Evolutionary conservation across 2,888 invertebrate genomes (phyloP), one percentile per base, ranked within the genome.

Genomic region (Synanthedon andrenaeformis): DNA sequence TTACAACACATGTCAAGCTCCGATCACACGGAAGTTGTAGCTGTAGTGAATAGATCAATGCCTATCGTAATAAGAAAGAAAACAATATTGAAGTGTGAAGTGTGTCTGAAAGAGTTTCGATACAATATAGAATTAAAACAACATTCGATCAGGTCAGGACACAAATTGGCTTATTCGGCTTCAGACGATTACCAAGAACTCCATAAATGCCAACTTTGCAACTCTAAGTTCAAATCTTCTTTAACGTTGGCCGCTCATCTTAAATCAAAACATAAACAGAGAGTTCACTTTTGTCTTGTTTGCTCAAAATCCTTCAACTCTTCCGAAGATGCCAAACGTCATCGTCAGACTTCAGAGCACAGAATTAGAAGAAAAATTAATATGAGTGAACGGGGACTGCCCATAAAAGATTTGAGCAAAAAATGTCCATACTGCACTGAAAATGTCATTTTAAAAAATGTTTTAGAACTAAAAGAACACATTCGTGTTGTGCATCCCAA

Each of bases 1-100:
- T 82, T 90, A 17, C 71, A 88, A 11, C 95, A 95, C 69, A 76
- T 95, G 62, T 73, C 89, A 3, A 89, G 92, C 14, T 70, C 84
- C 5, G 90, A 91, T 45, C 95, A 95, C 72, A 89, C 89, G 49
- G 94, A 94, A 72, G 92, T 94, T 0, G 89, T 94, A 0, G 88
- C 92, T 3, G 92, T 92, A 13, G 92, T 95, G 58, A 94, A 94
- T 69, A 89, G 93, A 63, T 94, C 94, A 0, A 93, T 95, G 68
- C 95, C 95, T 1, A 92, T 95, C 52, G 90, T 92, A 41, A 92
- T 95, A 55, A 89, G 92, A 58, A 92, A 92, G 66, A 90, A 91
- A 56, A 85, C 89, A 2, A 82, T 89, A 0, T 72, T 93, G 4
- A 77, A 82, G 57, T 96, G 96, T 71, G 78, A 77, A 1, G 89